Percentiles rank a stretch among this genome's conserved stretches.
phyloP scores from a whole-genome alignment of 92 coral and sea anemone species.

The Meandrina meandrites region DNA sequence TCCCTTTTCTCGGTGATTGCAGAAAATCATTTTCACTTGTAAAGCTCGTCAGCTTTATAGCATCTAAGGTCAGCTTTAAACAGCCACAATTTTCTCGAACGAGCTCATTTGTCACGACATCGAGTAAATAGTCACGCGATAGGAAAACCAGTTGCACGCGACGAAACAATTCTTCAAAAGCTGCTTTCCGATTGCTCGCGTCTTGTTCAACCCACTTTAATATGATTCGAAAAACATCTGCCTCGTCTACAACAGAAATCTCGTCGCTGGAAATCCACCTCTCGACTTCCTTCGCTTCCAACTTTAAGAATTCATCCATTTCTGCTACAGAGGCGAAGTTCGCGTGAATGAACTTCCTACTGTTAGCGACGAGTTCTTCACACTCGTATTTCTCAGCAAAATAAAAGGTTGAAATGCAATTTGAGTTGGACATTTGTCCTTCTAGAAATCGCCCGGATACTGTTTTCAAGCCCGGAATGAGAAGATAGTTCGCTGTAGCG shows the following conservation, averaged over 20 bases:
- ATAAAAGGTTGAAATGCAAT: not conserved
- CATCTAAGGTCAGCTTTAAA: not conserved
- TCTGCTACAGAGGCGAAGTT: conserved; percentile 2
- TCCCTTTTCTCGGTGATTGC: conserved; percentile 10
- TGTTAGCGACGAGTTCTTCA: not conserved
- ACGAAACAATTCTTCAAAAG: conserved; percentile 24
- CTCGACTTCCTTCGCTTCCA: not conserved
- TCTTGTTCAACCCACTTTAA: conserved; percentile 6
- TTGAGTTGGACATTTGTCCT: not conserved
- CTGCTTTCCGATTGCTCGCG: conserved; percentile 4
- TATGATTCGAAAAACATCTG: not conserved
- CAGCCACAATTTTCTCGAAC: not conserved
- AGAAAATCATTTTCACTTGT: not conserved
- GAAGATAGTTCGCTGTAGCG: conserved; percentile 3
- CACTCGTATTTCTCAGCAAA: conserved; percentile 14
- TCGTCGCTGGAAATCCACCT: conserved; percentile 12
- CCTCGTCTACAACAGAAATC: not conserved
- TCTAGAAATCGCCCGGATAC: not conserved
- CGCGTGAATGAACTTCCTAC: not conserved
- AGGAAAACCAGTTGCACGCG: conserved; percentile 5
- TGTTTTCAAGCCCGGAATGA: not conserved
- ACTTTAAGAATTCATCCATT: conserved; percentile 1
- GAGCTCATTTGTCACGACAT: conserved; percentile 15
- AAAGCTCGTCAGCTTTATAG: not conserved
- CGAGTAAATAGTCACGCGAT: conserved; percentile 19